Conservation (phyloP, 2,888 invertebrate species). For the Galerucella nymphaeae region DNA sequence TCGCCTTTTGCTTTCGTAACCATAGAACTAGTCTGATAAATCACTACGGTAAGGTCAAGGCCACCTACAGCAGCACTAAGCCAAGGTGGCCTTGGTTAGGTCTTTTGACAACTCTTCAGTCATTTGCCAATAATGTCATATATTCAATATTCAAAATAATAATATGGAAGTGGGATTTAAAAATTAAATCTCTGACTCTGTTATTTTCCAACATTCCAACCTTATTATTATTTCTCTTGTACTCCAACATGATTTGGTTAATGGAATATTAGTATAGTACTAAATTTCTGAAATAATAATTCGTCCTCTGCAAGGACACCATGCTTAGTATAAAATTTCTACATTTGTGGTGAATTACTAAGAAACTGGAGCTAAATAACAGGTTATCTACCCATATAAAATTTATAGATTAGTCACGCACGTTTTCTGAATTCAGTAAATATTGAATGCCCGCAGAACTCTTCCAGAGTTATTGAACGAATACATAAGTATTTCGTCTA, state of each 20-base stretch:
- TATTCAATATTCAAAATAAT: not conserved
- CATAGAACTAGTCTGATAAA: too few species aligned
- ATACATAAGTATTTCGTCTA: conserved; percentile 1
- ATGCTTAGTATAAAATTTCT: not conserved
- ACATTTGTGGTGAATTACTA: too few species aligned
- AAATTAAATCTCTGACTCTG: not conserved
- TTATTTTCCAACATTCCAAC: not conserved
- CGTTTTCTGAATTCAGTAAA: conserved; percentile 1
- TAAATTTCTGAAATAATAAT: not conserved
- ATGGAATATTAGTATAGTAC: not conserved
- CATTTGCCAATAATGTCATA: not conserved
- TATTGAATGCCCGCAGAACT: not conserved
- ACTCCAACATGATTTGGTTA: too few species aligned
- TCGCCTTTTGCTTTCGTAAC: too few species aligned
- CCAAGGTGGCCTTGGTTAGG: too few species aligned
- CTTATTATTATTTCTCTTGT: too few species aligned
- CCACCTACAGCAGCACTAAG: too few species aligned
- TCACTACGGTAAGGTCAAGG: too few species aligned
- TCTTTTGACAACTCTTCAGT: too few species aligned
- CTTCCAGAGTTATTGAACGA: not conserved
- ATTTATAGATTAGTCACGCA: not conserved
- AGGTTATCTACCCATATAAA: not conserved
- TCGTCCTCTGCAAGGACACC: not conserved
- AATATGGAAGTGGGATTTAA: not conserved
- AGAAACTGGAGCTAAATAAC: too few species aligned